A percentile compares a stretch with the other conserved stretches of the same genome.
These are phyloP conservation scores for Thecocarcelia acutangulata DNA, from an alignment of 2,888 invertebrate species.

Conservation along the genomic window DNA sequence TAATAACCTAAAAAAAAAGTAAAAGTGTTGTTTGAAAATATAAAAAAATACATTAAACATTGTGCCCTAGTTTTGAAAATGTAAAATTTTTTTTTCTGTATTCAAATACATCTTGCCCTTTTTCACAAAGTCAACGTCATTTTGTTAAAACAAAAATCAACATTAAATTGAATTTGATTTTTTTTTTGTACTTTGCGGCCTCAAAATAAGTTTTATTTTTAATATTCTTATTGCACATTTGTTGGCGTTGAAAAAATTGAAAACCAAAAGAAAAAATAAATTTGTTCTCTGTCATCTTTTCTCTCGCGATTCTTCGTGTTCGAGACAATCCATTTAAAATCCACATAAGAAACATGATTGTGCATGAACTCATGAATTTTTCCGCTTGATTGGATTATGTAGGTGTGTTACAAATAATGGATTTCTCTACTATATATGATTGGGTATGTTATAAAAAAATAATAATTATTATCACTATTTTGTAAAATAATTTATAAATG, in stretches of 20 bases:
- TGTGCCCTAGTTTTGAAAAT: background rate
- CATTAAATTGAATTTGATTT: slow-evolving; percentile 39
- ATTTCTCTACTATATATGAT: slow-evolving; percentile 76
- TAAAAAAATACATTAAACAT: background rate
- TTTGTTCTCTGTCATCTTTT: slow-evolving; percentile 7
- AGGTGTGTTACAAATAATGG: slow-evolving; percentile 71
- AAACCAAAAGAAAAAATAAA: slow-evolving; percentile 11
- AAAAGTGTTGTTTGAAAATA: too few species aligned
- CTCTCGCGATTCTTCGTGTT: background rate
- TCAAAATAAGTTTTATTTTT: slow-evolving; percentile 13
- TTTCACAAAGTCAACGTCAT: slow-evolving; percentile 65
- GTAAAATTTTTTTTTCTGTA: slow-evolving; percentile 15
- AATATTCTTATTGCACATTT: slow-evolving; percentile 41
- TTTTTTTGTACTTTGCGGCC: slow-evolving; percentile 14
- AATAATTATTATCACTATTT: background rate
- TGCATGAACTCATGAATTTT: background rate
- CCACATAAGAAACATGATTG: slow-evolving; percentile 17
- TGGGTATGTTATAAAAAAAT: slow-evolving; percentile 74
- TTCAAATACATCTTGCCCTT: slow-evolving; percentile 48
- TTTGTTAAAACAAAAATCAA: slow-evolving; percentile 23
- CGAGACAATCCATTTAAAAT: slow-evolving; percentile 29
- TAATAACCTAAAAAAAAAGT: slow-evolving; percentile 55
- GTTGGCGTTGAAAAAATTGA: background rate
- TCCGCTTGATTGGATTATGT: slow-evolving; percentile 4
- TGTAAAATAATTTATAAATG: too few species aligned